These are phyloP conservation scores for Odontocolon sp. DNA, from an alignment of 2,888 invertebrate species.

Conservation along the genomic window DNA sequence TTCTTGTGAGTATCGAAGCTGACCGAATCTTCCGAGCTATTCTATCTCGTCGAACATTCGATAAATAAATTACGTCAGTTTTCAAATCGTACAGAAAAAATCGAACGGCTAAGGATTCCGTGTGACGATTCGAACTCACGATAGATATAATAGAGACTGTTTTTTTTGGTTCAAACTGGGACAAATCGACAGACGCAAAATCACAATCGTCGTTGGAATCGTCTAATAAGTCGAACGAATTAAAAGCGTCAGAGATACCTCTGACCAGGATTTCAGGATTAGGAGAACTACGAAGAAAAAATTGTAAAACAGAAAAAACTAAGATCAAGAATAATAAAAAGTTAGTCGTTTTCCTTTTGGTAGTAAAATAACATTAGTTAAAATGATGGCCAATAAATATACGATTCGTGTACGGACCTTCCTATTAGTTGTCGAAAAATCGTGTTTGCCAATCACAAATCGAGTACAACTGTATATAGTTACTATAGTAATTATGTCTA, in stretches of 20 bases:
- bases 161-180: constrained; percentile 2
- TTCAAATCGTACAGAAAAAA: not conserved
- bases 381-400: no score
- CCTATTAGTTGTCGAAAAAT: no score
- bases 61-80: constrained; percentile 14
- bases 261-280: not conserved
- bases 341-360: no score
- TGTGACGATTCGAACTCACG: constrained; percentile 52
- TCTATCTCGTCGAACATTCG: constrained; percentile 40
- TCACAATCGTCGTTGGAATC: constrained; percentile 5
- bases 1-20: not conserved
- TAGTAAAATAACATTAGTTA: no score
- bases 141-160: constrained; percentile 62
- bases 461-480: no score
- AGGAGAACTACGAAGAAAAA: no score
- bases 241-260: constrained; percentile 1
- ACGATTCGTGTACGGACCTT: no score
- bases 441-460: no score
- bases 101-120: not conserved
- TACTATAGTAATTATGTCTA: no score
- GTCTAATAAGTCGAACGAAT: constrained; percentile 5
- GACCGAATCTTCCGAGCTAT: constrained; percentile 53
- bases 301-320: no score
- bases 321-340: no score
- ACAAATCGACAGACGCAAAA: not conserved